Conservation (phyloP, 2,797 vertebrate genomes). For the Dendrocincla fuliginosa region DNA sequence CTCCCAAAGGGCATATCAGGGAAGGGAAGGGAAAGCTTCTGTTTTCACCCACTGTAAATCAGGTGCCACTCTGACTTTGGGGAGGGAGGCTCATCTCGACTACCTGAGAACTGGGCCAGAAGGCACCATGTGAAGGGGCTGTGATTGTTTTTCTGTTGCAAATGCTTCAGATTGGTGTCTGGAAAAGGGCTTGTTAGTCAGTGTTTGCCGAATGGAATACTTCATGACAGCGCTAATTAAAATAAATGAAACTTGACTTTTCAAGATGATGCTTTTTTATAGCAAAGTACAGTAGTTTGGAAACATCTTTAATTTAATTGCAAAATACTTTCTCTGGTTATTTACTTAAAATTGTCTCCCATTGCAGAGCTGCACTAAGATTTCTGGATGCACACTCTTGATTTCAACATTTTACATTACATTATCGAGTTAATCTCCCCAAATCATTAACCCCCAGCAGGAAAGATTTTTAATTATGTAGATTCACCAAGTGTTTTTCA, state of each 20-base stretch:
- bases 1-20: accelerated
- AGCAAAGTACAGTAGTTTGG: slow-evolving; percentile 64
- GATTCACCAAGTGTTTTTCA: slow-evolving; percentile 42
- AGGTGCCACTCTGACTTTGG: neutral
- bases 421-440: slow-evolving; percentile 56
- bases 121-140: neutral
- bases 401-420: slow-evolving; percentile 25
- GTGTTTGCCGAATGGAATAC: neutral
- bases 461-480: slow-evolving; percentile 66
- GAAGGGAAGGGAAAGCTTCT: neutral
- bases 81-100: neutral
- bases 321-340: slow-evolving; percentile 53
- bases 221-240: slow-evolving; percentile 54
- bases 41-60: neutral
- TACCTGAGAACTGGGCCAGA: neutral
- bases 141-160: neutral
- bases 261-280: slow-evolving; percentile 48
- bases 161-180: neutral
- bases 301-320: slow-evolving; percentile 72
- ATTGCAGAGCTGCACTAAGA: neutral
- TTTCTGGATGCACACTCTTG: slow-evolving; percentile 20
- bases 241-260: slow-evolving; percentile 71
- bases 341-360: slow-evolving; percentile 61
- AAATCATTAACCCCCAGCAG: slow-evolving; percentile 64
- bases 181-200: slow-evolving; percentile 34